phyloP scores from a whole-genome alignment of 2,797 vertebrate species.

The Pachyuromys duprasi region DNA sequence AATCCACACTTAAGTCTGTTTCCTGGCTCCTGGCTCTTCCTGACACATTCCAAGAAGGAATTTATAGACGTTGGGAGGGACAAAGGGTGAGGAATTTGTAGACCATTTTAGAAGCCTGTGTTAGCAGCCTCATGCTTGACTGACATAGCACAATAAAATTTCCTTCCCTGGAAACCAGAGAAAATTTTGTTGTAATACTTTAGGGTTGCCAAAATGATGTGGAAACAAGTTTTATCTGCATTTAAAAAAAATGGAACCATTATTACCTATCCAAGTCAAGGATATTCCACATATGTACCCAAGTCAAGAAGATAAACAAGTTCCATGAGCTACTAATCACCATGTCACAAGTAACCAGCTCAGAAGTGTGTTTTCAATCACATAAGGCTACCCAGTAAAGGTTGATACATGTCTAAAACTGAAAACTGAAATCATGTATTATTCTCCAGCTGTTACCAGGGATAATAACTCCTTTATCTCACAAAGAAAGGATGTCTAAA shows the following conservation, averaged over 20 bases:
- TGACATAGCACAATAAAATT: conserved; percentile 60
- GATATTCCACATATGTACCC: conserved; percentile 44
- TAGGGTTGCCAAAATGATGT: not conserved
- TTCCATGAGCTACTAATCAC: conserved; percentile 74
- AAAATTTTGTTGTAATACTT: conserved; percentile 36
- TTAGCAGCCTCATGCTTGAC: conserved; percentile 60
- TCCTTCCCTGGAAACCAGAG: conserved; percentile 35
- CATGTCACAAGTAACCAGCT: conserved; percentile 68
- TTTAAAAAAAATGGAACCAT: conserved; percentile 38
- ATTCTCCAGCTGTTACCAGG: conserved; percentile 59
- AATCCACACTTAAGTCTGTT: conserved; percentile 55
- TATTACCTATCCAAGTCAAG: not conserved
- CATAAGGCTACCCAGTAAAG: not conserved
- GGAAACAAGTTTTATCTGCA: conserved; percentile 66
- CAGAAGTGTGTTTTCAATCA: conserved; percentile 37
- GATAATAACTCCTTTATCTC: conserved; percentile 47
- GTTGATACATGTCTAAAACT: conserved; percentile 15
- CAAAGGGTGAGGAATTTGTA: conserved; percentile 62
- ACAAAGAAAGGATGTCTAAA: not conserved
- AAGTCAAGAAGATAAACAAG: conserved; percentile 68
- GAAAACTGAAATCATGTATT: conserved; percentile 67
- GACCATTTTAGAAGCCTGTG: conserved; percentile 59
- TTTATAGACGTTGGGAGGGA: conserved; percentile 80
- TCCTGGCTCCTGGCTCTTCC: conserved; percentile 69
- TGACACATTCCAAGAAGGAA: conserved; percentile 78